These are phyloP conservation scores for Sylvia atricapilla DNA, from an alignment of 2,113 vertebrate species.

Conservation along the genomic window DNA sequence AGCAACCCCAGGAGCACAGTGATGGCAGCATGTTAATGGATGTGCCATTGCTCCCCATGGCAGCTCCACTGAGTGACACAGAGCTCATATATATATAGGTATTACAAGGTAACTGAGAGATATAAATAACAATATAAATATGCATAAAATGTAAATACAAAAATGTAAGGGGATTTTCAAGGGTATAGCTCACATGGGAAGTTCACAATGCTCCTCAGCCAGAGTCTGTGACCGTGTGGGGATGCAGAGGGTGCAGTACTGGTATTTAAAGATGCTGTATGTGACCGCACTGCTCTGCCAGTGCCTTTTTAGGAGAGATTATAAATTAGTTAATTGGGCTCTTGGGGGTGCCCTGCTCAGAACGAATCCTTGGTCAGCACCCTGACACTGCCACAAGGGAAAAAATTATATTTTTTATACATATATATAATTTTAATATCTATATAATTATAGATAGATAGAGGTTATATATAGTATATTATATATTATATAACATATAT, in stretches of 20 bases:
- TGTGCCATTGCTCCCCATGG: accelerated
- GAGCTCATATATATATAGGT: neutral
- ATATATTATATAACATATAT: no score
- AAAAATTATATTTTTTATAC: neutral
- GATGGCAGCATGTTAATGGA: accelerated
- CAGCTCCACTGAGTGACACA: neutral
- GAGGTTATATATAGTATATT: no score
- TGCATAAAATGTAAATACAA: neutral
- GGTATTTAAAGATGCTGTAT: neutral
- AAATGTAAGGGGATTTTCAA: neutral
- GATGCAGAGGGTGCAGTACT: neutral
- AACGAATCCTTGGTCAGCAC: neutral
- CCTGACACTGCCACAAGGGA: neutral
- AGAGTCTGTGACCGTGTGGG: accelerated
- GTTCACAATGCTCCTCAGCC: accelerated
- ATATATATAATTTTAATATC: no score
- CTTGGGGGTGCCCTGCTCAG: neutral
- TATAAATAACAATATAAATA: neutral
- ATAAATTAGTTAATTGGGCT: neutral
- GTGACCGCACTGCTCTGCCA: neutral
- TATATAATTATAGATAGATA: no score
- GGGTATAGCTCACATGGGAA: neutral
- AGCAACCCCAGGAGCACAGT: neutral
- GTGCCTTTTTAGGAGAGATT: neutral
- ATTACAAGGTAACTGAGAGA: neutral